Evolutionary conservation across 2,113 vertebrate species (phyloP), one percentile per base, ranked within the genome.

Genomic region (Phainopepla nitens): DNA sequence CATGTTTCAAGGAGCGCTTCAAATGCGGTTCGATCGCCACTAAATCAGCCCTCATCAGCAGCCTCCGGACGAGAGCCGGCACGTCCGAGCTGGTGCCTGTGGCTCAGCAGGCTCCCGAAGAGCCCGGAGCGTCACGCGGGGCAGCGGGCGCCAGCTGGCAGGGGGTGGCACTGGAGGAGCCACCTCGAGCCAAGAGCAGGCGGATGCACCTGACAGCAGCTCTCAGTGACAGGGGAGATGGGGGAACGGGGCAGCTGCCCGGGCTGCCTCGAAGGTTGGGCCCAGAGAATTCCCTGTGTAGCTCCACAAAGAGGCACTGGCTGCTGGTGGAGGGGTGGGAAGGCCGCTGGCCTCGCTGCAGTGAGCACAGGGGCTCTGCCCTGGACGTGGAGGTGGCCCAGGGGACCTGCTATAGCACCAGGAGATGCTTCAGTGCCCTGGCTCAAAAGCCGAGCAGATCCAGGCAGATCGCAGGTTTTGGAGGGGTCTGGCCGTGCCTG

Each of bases 111-210:
- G 82, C 23, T 75, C 23, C 89, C 76, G 15, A 65, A 84, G 87
- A 62, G 77, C 47, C 29, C 60, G 0, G 13, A 9, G 84, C 36
- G 93, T 96, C 96, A 97, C 88, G 70, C 21, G 73, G 94, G 91
- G 80, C n/a, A 44, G 83, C 83, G 6, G 92, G 84, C 7, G 95
- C 96, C 96, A 96, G 91, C 89, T 94, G 93, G 95, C 93, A 64
- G 23, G 17, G 57, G 66, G 20, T 66, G 56, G 88, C 31, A 9
- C 88, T 3, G 76, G n/a, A 39, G 35, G 49, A 60, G 84, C 81
- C 45, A 49, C 94, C 89, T 35, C 14, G 45, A 70, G 96, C 92
- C 94, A 79, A 88, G 84, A 69, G 85, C 56, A 1, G 66, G 44
- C 6, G 9, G 90, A 51, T 4, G 82, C 93, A 66, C 94, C 90